Evolutionary conservation across 1,140 invertebrate genomes (phyloP).

Genomic region (Limonius californicus): DNA sequence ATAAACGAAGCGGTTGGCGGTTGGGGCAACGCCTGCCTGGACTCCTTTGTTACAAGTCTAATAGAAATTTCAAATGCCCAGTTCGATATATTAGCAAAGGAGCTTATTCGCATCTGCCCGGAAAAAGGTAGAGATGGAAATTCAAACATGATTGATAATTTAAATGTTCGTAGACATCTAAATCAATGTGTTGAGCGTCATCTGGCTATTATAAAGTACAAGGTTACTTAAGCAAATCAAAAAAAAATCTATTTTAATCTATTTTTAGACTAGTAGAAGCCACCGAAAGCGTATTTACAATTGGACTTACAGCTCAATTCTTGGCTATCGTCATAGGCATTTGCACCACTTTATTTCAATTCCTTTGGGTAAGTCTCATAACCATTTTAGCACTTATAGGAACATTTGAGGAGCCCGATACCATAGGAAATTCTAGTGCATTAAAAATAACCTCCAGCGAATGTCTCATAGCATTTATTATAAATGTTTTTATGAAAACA

Average conservation of each 20-base stretch:
- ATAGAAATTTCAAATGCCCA: conserved; percentile 20
- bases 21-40: conserved; percentile 23
- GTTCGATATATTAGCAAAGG: conserved; percentile 26
- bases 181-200: conserved; percentile 16
- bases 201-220: conserved; percentile 19
- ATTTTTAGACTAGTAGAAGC: conserved; percentile 18
- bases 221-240: not conserved
- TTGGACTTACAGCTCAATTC: conserved; percentile 34
- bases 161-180: not conserved
- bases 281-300: conserved; percentile 28
- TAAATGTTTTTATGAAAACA: too few species aligned
- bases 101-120: conserved; percentile 4
- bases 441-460: too few species aligned
- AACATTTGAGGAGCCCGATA: too few species aligned
- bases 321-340: conserved; percentile 30
- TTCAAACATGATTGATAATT: not conserved
- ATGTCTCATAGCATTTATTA: too few species aligned
- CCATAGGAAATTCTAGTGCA: too few species aligned
- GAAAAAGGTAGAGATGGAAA: too few species aligned
- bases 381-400: too few species aligned
- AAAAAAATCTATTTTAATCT: not conserved
- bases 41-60: conserved; percentile 20
- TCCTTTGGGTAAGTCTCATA: conserved; percentile 31
- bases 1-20: conserved; percentile 13
- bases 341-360: conserved; percentile 35